phyloP scores from a whole-genome alignment of 2,797 vertebrate species.

The Chelon labrosus region DNA sequence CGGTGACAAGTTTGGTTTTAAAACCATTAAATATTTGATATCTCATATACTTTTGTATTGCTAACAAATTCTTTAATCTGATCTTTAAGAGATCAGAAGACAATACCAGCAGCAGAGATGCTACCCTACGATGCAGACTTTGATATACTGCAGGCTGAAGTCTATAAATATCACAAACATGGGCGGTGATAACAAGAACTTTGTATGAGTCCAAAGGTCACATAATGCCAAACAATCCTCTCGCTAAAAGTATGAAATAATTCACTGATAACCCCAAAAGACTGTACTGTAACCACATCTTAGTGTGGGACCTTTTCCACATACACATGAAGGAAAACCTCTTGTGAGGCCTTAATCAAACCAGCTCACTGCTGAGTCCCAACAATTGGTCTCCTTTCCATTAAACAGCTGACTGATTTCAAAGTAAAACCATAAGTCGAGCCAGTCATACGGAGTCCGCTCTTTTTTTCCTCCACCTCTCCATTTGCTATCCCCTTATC shows the following conservation, averaged over 20 bases:
- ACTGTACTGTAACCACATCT: neutral
- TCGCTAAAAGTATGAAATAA: constrained; percentile 18
- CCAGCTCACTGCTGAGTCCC: constrained; percentile 32
- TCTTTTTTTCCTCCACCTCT: constrained; percentile 20
- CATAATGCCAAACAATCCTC: constrained; percentile 40
- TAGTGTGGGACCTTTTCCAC: constrained; percentile 15
- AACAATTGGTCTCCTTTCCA: constrained; percentile 27
- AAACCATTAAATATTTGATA: no score
- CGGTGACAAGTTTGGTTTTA: no score
- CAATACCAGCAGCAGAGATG: constrained; percentile 5
- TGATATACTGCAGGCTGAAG: neutral
- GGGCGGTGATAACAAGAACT: constrained; percentile 14
- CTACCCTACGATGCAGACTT: neutral
- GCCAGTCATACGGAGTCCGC: constrained; percentile 23
- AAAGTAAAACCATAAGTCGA: constrained; percentile 36
- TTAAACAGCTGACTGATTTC: constrained; percentile 33
- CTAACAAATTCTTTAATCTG: no score
- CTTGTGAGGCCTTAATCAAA: constrained; percentile 13
- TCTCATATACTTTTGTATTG: no score
- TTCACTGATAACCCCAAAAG: neutral
- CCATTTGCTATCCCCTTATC: constrained; percentile 37
- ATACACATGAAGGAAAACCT: constrained; percentile 18
- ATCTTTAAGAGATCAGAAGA: no score
- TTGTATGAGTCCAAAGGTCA: constrained; percentile 12
- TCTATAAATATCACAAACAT: constrained; percentile 50